phyloP scores from a whole-genome alignment of 2,113 vertebrate genomes.

The Lasiurus cinereus region DNA sequence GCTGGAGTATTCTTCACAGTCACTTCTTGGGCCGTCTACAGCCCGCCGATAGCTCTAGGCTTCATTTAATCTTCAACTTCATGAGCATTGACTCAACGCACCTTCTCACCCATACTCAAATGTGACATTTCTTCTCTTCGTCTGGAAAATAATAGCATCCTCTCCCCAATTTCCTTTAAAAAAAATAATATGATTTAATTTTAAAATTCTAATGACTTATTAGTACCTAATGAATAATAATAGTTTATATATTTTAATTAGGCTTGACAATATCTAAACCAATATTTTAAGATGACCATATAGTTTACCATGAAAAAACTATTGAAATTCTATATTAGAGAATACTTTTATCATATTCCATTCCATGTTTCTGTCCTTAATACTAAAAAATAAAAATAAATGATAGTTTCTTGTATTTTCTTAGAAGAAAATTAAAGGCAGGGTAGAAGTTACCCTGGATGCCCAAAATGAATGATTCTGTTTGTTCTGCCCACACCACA shows the following conservation, averaged over 20 bases:
- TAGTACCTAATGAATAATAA: not conserved
- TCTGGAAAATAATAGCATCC: not conserved
- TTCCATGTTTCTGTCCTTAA: not conserved
- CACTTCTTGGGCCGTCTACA: not conserved
- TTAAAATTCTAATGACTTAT: not conserved
- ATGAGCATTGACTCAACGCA: not conserved
- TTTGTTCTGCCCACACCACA: not conserved
- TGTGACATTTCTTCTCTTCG: not conserved
- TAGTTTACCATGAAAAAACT: not conserved
- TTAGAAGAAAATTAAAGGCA: not conserved
- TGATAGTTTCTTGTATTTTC: not conserved
- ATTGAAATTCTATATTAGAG: not conserved
- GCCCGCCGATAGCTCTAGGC: too few species aligned
- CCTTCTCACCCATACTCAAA: not conserved
- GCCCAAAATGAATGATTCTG: not conserved
- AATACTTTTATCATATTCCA: not conserved
- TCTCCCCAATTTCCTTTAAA: not conserved
- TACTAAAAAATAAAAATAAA: not conserved
- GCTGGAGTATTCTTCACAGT: not conserved
- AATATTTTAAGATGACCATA: not conserved
- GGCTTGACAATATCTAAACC: not conserved
- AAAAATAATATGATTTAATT: not conserved
- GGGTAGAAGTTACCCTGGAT: not conserved
- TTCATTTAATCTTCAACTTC: not conserved
- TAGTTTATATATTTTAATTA: not conserved